Evolutionary conservation across 2,113 vertebrate species (phyloP).

Genomic region (Halichoerus grypus): DNA sequence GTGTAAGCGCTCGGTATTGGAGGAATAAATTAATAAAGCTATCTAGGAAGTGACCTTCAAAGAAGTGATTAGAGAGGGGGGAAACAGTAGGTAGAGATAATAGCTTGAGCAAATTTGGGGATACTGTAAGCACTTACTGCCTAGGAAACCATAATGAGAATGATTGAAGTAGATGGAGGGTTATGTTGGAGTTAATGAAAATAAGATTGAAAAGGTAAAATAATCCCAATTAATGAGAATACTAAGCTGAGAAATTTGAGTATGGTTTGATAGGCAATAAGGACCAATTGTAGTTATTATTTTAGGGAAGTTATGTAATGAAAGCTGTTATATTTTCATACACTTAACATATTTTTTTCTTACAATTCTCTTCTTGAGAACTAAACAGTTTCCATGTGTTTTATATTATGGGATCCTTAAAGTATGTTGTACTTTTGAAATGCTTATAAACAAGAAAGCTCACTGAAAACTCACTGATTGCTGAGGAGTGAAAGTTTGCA

Average conservation of each 20-base stretch:
- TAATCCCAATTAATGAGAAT: neutral
- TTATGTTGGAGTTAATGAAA: conserved; percentile 29
- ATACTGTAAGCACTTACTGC: neutral
- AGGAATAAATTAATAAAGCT: neutral
- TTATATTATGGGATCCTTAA: conserved; percentile 67
- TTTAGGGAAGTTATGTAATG: neutral
- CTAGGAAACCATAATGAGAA: neutral
- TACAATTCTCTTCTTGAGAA: conserved; percentile 35
- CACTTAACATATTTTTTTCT: conserved; percentile 19
- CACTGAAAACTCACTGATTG: conserved; percentile 42
- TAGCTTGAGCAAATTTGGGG: neutral
- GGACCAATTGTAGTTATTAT: neutral
- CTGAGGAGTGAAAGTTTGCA: conserved; percentile 57
- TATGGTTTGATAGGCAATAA: neutral
- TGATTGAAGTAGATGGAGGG: neutral
- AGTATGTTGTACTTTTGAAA: conserved; percentile 65
- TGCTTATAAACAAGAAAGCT: conserved; percentile 57
- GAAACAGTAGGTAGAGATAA: neutral
- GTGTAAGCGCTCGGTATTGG: neutral
- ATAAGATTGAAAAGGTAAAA: neutral
- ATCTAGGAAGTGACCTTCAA: neutral
- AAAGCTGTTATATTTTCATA: conserved; percentile 1
- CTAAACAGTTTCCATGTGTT: conserved; percentile 70
- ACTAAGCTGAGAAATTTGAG: conserved; percentile 25
- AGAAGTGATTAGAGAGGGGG: neutral